Conservation (phyloP, 2,888 invertebrate genomes). For the Helobdella robusta region DNA sequence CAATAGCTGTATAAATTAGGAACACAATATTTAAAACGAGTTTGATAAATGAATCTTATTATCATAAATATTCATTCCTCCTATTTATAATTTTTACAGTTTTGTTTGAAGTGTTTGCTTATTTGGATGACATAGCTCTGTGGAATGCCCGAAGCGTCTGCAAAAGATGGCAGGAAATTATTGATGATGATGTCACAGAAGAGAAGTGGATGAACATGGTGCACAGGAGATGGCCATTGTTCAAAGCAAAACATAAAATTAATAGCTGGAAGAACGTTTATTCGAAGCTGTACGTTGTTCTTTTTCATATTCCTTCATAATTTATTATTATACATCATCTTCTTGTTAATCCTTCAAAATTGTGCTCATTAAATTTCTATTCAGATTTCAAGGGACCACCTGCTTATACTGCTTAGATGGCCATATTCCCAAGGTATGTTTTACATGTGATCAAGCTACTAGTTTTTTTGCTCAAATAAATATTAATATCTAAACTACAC, state of each 20-base stretch:
- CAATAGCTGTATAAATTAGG: background rate
- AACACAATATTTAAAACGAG: too few species aligned
- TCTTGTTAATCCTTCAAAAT: background rate
- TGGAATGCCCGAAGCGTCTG: conserved; percentile 81
- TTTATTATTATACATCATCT: background rate
- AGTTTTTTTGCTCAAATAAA: too few species aligned
- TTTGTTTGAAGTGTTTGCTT: conserved; percentile 73
- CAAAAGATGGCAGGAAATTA: conserved; percentile 68
- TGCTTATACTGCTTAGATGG: too few species aligned
- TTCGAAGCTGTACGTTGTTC: conserved; percentile 51
- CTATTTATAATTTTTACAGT: conserved; percentile 52
- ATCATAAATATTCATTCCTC: too few species aligned
- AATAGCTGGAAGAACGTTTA: conserved; percentile 71
- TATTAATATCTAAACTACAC: too few species aligned
- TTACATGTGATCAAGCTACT: too few species aligned
- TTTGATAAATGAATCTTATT: too few species aligned
- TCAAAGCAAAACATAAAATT: conserved; percentile 63
- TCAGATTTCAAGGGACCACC: too few species aligned
- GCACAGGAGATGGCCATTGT: conserved; percentile 73
- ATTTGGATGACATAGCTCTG: conserved; percentile 80
- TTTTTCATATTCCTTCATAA: background rate
- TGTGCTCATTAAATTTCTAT: background rate
- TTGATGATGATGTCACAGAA: conserved; percentile 67
- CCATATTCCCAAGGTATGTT: background rate
- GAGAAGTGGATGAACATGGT: conserved; percentile 72